phyloP scores from a whole-genome alignment of 2,888 invertebrate species.

The Eurytoma californica region DNA sequence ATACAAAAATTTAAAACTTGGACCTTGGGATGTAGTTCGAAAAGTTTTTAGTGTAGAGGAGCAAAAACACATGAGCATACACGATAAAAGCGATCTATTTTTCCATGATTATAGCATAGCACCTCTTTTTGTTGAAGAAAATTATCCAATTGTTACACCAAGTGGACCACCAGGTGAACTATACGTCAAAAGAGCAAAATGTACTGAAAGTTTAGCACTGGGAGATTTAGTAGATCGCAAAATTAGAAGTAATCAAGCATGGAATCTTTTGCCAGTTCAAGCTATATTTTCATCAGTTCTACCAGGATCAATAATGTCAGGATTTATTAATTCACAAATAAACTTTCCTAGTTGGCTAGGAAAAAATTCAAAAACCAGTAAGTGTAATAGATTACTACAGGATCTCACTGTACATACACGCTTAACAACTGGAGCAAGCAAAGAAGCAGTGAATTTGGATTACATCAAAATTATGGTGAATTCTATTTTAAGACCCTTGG shows the following conservation, averaged over 20 bases:
- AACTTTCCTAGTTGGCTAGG: conserved; percentile 98
- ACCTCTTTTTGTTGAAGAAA: conserved; percentile 98
- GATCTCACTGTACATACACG: conserved; percentile 70
- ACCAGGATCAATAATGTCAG: conserved; percentile 91
- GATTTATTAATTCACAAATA: conserved; percentile 86
- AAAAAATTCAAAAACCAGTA: conserved; percentile 90
- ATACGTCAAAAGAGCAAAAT: conserved; percentile 83
- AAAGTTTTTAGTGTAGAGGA: conserved; percentile 91
- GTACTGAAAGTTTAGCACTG: conserved; percentile 90
- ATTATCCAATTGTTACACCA: conserved; percentile 90
- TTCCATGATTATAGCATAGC: conserved; percentile 97
- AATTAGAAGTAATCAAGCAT: conserved; percentile 87
- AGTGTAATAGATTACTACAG: conserved; percentile 79
- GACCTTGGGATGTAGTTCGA: conserved; percentile 94
- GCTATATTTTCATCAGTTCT: conserved; percentile 94
- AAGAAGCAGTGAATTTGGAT: conserved; percentile 89
- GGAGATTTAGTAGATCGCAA: conserved; percentile 90
- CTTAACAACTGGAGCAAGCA: conserved; percentile 77
- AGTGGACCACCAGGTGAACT: conserved; percentile 81
- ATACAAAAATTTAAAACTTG: conserved; percentile 89
- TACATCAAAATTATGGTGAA: conserved; percentile 88
- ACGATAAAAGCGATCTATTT: conserved; percentile 92
- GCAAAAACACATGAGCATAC: conserved; percentile 85
- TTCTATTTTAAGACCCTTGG: conserved; percentile 86
- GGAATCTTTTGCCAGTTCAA: conserved; percentile 91